Evolutionary conservation across 2,797 vertebrate genomes (phyloP), one percentile per base, ranked within the genome.

Genomic region (Rhinichthys osculus): DNA sequence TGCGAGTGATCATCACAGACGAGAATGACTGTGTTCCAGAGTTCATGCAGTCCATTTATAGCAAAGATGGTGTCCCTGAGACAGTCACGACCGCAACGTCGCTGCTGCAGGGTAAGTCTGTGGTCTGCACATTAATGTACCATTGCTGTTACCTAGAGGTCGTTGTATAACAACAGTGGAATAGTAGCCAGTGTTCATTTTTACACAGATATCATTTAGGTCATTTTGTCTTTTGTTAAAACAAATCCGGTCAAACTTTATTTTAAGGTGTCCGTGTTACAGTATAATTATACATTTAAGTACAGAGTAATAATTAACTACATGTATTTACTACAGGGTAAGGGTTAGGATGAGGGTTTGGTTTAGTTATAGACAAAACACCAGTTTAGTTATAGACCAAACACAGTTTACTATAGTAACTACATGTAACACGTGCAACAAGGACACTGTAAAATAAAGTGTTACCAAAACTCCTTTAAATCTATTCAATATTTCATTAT

Each of bases 41-140:
- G 93, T 97, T 98, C 92, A 94, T 96, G 79, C 96, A 97, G 93
- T 96, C 95, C 4, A 97, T 97, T 90, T 98, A 96, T 93, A 97
- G 95, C 92, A 96, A 97, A 92, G 95, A 96, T 0, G 93, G 92
- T 27, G 95, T 97, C 70, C 96, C 95, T 17, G 97, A 98, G 93
- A 97, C 95, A 0, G 97, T 98, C 92, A 93, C 96, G 82, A 96
- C 95, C 74, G 96, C 97, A 89, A 98, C 97, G 27, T 96, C 94
- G 2, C 94, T 97, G 90, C 92, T 97, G 73, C 97, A 97, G 95
- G 97, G 97, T 96, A 91, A 92, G 92, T 87, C 54, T 90, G 83
- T 5, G 2, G 38, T 42, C 42, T 62, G 27, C 70, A 69, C 62
- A 59, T 79, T 35, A 52, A 35, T 52, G 50, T 64, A 66, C 21